phyloP scores from a whole-genome alignment of 2,797 vertebrate genomes.

The Lophura swinhoii region DNA sequence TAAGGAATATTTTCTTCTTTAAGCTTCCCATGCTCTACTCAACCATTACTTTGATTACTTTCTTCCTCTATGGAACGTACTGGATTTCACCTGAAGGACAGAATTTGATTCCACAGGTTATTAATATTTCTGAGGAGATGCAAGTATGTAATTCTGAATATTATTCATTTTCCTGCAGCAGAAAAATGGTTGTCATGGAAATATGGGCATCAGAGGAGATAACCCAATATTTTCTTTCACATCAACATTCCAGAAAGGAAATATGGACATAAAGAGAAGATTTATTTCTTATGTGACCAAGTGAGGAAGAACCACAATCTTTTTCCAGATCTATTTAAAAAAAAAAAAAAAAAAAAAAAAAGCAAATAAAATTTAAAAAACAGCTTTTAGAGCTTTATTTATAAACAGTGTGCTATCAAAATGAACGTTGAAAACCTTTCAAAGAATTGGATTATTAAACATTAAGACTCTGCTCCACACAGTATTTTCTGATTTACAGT shows the following conservation, averaged over 20 bases:
- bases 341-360: not conserved
- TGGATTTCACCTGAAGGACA: not conserved
- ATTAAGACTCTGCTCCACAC: not conserved
- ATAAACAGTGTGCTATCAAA: not conserved
- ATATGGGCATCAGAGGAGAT: not conserved
- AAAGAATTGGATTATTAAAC: constrained; percentile 2
- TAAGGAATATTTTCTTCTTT: not conserved
- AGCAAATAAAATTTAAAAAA: not conserved
- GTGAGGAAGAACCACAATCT: not conserved
- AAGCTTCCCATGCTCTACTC: not conserved
- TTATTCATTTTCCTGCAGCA: not conserved
- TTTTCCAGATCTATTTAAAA: not conserved
- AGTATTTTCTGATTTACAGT: not conserved
- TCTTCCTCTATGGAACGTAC: not conserved
- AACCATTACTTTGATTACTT: not conserved
- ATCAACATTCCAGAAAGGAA: not conserved
- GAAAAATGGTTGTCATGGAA: not conserved
- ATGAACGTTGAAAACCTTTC: not conserved
- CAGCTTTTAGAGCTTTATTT: not conserved
- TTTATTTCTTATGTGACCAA: not conserved
- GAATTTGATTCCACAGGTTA: not conserved
- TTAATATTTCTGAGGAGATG: not conserved
- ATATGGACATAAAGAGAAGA: not conserved
- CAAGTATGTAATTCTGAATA: not conserved
- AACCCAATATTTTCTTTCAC: not conserved